Conservation (phyloP, 2,113 vertebrate species). For the Cebus imitator region DNA sequence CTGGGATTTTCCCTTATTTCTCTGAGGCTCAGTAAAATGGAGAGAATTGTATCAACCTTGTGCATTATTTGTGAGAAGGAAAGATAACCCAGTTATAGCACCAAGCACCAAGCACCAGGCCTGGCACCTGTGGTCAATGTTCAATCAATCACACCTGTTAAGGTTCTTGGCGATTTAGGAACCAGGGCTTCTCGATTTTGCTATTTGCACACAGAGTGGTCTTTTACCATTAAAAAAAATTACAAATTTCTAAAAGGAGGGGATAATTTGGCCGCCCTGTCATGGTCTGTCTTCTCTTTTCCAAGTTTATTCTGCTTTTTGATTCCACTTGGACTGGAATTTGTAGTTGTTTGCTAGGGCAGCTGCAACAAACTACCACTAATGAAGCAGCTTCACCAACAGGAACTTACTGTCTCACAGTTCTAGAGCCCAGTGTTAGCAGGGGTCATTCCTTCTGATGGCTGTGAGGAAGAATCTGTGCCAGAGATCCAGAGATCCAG, state of each 20-base stretch:
- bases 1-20: background rate
- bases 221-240: constrained; percentile 9
- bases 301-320: background rate
- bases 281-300: background rate
- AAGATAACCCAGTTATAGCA: no score
- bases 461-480: background rate
- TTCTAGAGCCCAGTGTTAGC: background rate
- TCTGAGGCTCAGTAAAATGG: background rate
- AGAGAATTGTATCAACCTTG: background rate
- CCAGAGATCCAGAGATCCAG: background rate
- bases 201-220: background rate
- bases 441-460: background rate
- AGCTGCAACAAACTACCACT: background rate
- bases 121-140: fast-evolving
- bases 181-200: background rate
- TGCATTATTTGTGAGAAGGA: background rate
- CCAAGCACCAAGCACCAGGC: background rate
- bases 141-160: background rate
- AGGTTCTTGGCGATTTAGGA: background rate
- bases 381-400: background rate
- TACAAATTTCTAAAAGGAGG: background rate
- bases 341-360: background rate
- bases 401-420: background rate
- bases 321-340: background rate
- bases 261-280: background rate